Percentiles rank a stretch among this genome's conserved stretches.
phyloP scores from a whole-genome alignment of 2,888 invertebrate genomes.

The Blastobasis adustella region DNA sequence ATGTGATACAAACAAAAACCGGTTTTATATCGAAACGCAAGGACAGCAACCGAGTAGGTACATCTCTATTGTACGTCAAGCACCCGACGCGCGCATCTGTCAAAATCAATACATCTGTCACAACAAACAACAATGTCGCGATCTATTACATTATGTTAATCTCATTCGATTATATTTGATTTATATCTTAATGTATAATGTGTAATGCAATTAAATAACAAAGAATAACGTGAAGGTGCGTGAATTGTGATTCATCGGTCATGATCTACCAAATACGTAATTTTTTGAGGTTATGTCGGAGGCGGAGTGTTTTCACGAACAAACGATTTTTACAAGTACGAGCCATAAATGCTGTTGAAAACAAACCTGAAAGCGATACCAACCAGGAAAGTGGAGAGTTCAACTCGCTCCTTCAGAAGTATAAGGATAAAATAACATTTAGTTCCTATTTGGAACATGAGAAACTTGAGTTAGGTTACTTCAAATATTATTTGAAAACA shows the following conservation, averaged over 20 bases:
- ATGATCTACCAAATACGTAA: slow-evolving; percentile 44
- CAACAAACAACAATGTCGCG: too few species aligned
- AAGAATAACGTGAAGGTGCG: too few species aligned
- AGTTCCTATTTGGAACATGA: slow-evolving; percentile 58
- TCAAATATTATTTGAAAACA: slow-evolving; percentile 44
- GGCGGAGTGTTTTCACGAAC: slow-evolving; percentile 30
- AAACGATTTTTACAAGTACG: slow-evolving; percentile 31
- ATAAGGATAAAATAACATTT: slow-evolving; percentile 57
- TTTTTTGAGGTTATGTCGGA: slow-evolving; percentile 60
- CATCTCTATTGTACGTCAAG: too few species aligned
- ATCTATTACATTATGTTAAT: too few species aligned
- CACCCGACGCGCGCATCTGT: too few species aligned
- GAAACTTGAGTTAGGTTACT: slow-evolving; percentile 48
- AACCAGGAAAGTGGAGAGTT: slow-evolving; percentile 30
- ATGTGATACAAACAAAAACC: too few species aligned
- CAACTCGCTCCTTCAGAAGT: slow-evolving; percentile 33
- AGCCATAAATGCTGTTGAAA: slow-evolving; percentile 21
- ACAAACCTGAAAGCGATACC: slow-evolving; percentile 17
- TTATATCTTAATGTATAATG: too few species aligned
- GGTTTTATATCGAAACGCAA: too few species aligned
- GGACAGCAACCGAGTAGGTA: too few species aligned
- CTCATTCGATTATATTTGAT: too few species aligned
- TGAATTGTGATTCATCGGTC: not conserved
- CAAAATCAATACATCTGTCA: too few species aligned
- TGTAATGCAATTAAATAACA: too few species aligned